phyloP scores from a whole-genome alignment of 2,797 vertebrate species.

The Galaxias olidus region DNA sequence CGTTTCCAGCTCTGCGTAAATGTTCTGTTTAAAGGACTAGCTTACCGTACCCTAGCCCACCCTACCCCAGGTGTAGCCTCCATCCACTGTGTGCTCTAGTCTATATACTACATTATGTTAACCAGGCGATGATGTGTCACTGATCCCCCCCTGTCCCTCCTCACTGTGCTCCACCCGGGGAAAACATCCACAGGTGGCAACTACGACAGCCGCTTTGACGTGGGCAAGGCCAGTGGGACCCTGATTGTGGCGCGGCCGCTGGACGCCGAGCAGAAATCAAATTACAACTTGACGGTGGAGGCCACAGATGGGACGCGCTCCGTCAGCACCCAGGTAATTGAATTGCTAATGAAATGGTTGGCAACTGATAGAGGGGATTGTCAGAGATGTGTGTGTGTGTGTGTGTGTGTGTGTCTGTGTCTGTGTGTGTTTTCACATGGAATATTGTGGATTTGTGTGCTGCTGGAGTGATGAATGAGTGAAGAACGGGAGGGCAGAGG shows the following conservation, averaged over 20 bases:
- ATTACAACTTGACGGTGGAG: constrained; percentile 97
- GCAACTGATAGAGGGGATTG: constrained; percentile 62
- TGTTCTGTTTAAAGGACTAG: background rate
- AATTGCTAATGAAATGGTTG: constrained; percentile 65
- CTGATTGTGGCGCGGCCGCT: constrained; percentile 92
- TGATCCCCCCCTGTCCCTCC: constrained; percentile 48
- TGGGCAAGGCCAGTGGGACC: constrained; percentile 95
- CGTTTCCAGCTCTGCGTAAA: background rate
- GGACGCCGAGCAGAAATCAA: constrained; percentile 94
- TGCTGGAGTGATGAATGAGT: no score
- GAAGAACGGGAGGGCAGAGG: no score
- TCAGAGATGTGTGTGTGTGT: constrained; percentile 40
- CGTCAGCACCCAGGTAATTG: constrained; percentile 93
- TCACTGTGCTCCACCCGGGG: constrained; percentile 49
- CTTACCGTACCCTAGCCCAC: background rate
- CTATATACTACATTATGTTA: background rate
- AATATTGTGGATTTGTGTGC: no score
- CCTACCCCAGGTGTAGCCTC: no score
- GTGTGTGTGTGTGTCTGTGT: background rate
- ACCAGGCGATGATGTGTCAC: constrained; percentile 28
- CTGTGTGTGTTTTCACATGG: background rate
- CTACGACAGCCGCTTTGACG: constrained; percentile 96
- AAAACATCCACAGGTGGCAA: constrained; percentile 86
- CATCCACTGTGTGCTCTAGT: constrained; percentile 16
- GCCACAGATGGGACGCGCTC: constrained; percentile 94